Evolutionary conservation across 1,140 invertebrate species (phyloP), one percentile per base, ranked within the genome.

Genomic region (Campoletis sonorensis): DNA sequence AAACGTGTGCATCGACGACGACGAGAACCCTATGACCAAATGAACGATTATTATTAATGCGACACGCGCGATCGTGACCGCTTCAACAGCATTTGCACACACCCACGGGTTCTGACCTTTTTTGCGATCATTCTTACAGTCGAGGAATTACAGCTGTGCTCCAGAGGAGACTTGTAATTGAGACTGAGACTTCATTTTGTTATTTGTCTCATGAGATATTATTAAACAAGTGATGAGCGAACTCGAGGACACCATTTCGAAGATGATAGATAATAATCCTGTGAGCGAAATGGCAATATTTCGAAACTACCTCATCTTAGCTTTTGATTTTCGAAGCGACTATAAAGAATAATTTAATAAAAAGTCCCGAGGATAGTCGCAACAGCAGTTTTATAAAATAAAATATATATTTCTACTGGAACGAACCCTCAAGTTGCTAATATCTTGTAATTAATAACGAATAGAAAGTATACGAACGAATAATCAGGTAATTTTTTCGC

Each of bases 81-180:
- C 54, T 58, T 58, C 18, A 58, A 58, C 54, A 58, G 54, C 54
- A 58, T 58, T 58, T 58, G 54, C 54, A 1, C 54, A 58, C 54
- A 58, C 54, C 54, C 54, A 58, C 54, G 21, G 54, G 54, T 58
- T 58, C 54, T 58, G 54, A 58, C 54, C 54, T 58, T 58, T 58
- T 58, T 23, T n/a, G 54, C 54, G 54, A 58, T 58, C 54, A 58
- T n/a, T 58, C 54, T 58, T 58, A 21, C 54, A 21, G 15, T 58
- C 21, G 54, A 58, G 54, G 21, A n/a, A 58, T 58, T 58, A 58
- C 54, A n/a, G 54, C 54, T 58, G 21, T n/a, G 21, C 54, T 58
- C 54, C 54, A 23, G 21, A 58, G 54, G 54, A 58, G 54, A 58
- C 54, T 58, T 58, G 54, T n/a, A 58, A 58, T 58, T 58, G 54